Percentiles rank a stretch among this genome's conserved stretches.
These are phyloP conservation scores for Idaea dimidiata DNA, from an alignment of 2,888 invertebrate species.

Conservation along the genomic window DNA sequence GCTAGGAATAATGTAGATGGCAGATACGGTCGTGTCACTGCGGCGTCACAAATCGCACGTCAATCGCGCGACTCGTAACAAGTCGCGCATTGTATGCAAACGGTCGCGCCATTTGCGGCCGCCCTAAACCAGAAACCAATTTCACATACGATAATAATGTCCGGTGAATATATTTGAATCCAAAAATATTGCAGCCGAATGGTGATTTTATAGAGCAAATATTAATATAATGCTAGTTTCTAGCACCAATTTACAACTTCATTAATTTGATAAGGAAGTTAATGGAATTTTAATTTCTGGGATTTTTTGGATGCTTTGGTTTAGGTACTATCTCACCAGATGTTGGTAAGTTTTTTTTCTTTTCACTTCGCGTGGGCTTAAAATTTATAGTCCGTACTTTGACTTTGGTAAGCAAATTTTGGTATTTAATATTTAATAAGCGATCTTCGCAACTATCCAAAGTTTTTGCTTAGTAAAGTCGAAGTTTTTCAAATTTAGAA, in stretches of 20 bases:
- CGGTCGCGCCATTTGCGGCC: conserved; percentile 14
- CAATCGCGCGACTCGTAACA: conserved; percentile 60
- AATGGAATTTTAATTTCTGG: not conserved
- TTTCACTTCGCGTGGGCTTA: no score
- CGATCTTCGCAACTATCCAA: no score
- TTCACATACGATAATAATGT: conserved; percentile 40
- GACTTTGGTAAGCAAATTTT: no score
- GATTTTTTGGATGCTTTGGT: not conserved
- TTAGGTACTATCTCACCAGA: no score
- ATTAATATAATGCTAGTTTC: not conserved
- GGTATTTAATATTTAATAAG: no score
- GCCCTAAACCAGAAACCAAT: conserved; percentile 37
- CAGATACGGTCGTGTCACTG: conserved; percentile 35
- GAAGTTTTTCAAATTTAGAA: no score
- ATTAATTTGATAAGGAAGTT: not conserved
- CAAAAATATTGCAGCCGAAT: not conserved
- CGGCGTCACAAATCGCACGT: conserved; percentile 46
- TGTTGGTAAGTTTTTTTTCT: no score
- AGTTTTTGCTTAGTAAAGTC: no score
- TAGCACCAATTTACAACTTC: not conserved
- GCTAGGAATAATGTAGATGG: conserved; percentile 34
- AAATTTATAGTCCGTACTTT: no score
- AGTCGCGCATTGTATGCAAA: conserved; percentile 73
- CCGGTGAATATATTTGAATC: conserved; percentile 28
- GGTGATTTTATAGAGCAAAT: not conserved